phyloP scores from a whole-genome alignment of 2,797 vertebrate genomes.

The Chromis chromis region DNA sequence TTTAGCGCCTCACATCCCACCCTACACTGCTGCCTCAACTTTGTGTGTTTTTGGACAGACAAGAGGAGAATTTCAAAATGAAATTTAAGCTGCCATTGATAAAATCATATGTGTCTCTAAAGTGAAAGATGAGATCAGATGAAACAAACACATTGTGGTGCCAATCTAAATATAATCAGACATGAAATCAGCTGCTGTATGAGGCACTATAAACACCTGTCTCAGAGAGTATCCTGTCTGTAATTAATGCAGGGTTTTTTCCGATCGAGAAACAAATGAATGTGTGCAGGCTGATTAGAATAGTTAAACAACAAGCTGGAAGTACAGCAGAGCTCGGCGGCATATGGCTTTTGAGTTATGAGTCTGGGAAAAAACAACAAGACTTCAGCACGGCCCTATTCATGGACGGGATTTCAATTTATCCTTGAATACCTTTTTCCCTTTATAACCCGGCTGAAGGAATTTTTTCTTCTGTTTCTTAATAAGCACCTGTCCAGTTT shows the following conservation, averaged over 20 bases:
- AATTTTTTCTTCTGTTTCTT: slow-evolving; percentile 57
- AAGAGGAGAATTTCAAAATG: slow-evolving; percentile 1
- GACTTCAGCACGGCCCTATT: slow-evolving; percentile 37
- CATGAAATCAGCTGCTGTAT: slow-evolving; percentile 64
- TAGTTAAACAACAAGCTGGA: slow-evolving; percentile 62
- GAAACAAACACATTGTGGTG: slow-evolving; percentile 46
- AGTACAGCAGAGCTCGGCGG: slow-evolving; percentile 35
- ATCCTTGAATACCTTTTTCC: slow-evolving; percentile 46
- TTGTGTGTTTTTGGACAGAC: slow-evolving; percentile 5
- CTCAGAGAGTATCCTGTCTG: slow-evolving; percentile 46
- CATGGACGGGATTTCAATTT: slow-evolving; percentile 45
- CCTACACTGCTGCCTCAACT: not conserved
- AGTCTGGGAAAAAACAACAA: slow-evolving; percentile 48
- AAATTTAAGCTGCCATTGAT: slow-evolving; percentile 36
- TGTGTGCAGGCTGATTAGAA: slow-evolving; percentile 57
- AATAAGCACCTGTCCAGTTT: slow-evolving; percentile 74
- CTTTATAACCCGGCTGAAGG: slow-evolving; percentile 32
- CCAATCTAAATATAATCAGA: slow-evolving; percentile 71
- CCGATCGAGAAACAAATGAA: slow-evolving; percentile 53
- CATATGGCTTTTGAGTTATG: slow-evolving; percentile 64
- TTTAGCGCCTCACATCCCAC: too few relatives aligned
- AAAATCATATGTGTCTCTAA: slow-evolving; percentile 14
- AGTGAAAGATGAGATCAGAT: slow-evolving; percentile 53
- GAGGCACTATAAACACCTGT: slow-evolving; percentile 61
- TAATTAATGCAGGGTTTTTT: slow-evolving; percentile 57